Percentiles rank a stretch among this genome's conserved stretches.
These are phyloP conservation scores for Agapornis canus DNA, from an alignment of 2,797 vertebrate species.

Conservation along the genomic window DNA sequence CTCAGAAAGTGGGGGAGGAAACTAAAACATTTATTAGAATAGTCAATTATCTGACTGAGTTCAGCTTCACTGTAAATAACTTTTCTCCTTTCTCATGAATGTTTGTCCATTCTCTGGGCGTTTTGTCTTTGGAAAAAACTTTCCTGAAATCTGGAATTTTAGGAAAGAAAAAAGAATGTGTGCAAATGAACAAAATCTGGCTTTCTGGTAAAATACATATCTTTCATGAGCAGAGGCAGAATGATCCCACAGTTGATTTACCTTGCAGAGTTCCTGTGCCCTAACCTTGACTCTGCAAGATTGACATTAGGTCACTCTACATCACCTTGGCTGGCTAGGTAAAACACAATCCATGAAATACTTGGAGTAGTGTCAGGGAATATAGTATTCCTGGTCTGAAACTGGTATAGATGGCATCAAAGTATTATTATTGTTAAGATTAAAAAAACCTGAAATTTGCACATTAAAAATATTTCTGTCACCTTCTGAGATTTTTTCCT, in stretches of 20 bases:
- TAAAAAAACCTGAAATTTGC: not conserved
- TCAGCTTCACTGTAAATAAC: conserved; percentile 54
- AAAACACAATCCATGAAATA: not conserved
- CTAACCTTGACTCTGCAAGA: not conserved
- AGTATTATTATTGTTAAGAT: not conserved
- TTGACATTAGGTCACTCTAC: not conserved
- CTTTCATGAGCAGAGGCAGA: not conserved
- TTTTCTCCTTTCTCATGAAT: not conserved
- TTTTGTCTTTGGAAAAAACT: not conserved
- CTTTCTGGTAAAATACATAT: not conserved
- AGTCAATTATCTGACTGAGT: conserved; percentile 67
- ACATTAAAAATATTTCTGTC: not conserved
- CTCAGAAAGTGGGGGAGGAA: conserved; percentile 40
- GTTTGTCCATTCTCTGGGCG: not conserved
- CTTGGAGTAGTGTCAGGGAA: not conserved
- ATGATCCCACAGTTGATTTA: not conserved
- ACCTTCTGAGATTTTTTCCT: not conserved
- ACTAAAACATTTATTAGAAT: conserved; percentile 54
- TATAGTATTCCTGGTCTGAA: not conserved
- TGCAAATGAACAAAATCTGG: not conserved
- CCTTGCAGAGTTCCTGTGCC: not conserved
- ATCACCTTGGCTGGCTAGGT: not conserved
- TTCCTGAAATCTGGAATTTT: not conserved
- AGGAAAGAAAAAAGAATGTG: not conserved
- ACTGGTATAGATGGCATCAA: not conserved